Evolutionary conservation across 2,888 invertebrate species (phyloP), one percentile per base, ranked within the genome.

Genomic region (Osmoderma eremita): DNA sequence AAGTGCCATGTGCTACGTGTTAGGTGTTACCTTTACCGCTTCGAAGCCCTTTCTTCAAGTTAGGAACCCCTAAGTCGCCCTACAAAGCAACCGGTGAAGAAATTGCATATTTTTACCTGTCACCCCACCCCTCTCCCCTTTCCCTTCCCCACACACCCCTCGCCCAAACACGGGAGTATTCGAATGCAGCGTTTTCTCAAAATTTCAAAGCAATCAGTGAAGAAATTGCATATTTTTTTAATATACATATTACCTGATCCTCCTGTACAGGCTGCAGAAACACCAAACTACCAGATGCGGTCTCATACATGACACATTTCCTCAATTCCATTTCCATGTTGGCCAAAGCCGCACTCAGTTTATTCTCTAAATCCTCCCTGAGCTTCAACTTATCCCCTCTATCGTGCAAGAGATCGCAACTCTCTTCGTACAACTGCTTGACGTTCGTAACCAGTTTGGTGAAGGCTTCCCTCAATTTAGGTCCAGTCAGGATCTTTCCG

Each of bases 271-370:
- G 82, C 73, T 87, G 86, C 65, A 88, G 82, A 75, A 87, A 87
- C 54, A 88, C 86, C 72, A 88, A 80, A 69, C 84, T 85, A 67
- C 86, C 87, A n/a, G 80, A 79, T 1, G 81, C 76, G 39, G 82
- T 81, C 71, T 86, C 87, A 72, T 87, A 87, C 75, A 88, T 88
- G 0, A 85, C 84, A 74, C 90, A 91, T 77, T 89, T 90, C 73
- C 88, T 86, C 74, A 92, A 80, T 79, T 92, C 91, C 79, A 88
- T 85, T 79, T 92, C 92, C 83, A 91, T 88, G 69, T 87, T 87
- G 0, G 88, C 87, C 74, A 93, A 80, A 13, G 89, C 86, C 17
- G 86, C 84, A n/a, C n/a, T n/a, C n/a, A n/a, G n/a, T n/a, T n/a
- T 90, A 49, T 86, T 88, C 73, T 90, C 91, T 69, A 91, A 80